These are phyloP conservation scores for Eilema sororculum DNA, from an alignment of 2,888 invertebrate genomes.

Conservation along the genomic window DNA sequence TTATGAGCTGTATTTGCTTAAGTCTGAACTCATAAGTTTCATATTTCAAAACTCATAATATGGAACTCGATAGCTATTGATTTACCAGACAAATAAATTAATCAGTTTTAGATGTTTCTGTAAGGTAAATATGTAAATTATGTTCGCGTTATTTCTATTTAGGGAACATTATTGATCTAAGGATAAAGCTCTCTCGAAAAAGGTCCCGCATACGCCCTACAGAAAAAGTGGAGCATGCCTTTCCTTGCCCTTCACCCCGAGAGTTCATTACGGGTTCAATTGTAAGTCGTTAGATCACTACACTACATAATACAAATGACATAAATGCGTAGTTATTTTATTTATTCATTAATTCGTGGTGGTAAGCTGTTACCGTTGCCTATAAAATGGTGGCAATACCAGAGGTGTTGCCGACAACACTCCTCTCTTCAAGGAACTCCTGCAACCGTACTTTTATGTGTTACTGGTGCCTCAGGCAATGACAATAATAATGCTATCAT, in stretches of 20 bases:
- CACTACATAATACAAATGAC: constrained; percentile 48
- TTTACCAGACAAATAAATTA: not conserved
- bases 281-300: constrained; percentile 63
- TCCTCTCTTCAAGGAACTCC: not conserved
- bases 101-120: not conserved
- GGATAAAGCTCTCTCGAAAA: constrained; percentile 36
- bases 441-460: not conserved
- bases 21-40: not conserved
- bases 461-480: too few relatives aligned
- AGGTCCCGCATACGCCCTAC: constrained; percentile 42
- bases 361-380: not conserved
- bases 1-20: not conserved
- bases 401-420: not conserved
- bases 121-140: constrained; percentile 20
- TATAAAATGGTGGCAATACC: not conserved
- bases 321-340: constrained; percentile 34
- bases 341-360: constrained; percentile 2
- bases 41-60: not conserved
- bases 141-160: constrained; percentile 11
- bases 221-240: constrained; percentile 58
- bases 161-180: constrained; percentile 52
- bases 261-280: constrained; percentile 62
- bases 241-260: constrained; percentile 59
- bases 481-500: not conserved
- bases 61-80: not conserved